Evolutionary conservation across 2,113 vertebrate species (phyloP).

Genomic region (Lathamus discolor): DNA sequence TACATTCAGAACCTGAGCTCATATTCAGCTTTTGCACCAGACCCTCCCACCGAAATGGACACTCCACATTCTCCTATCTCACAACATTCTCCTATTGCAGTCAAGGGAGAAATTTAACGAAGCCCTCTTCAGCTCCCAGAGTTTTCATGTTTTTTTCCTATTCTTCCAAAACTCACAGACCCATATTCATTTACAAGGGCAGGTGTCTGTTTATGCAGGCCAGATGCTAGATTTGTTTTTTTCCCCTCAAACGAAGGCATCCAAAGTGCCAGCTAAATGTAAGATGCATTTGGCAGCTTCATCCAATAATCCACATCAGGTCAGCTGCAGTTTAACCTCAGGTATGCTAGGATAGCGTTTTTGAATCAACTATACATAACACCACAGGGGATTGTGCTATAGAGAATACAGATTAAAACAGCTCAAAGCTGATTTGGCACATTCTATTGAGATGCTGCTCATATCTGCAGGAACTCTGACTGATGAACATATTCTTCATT

Average conservation of each 20-base stretch:
- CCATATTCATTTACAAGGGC: background rate
- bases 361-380: background rate
- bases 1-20: background rate
- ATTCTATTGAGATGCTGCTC: background rate
- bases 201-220: background rate
- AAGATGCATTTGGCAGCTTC: background rate
- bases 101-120: background rate
- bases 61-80: background rate
- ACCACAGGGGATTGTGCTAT: background rate
- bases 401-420: background rate
- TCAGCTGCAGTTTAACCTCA: background rate
- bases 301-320: background rate
- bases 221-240: conserved; percentile 2
- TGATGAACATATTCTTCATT: background rate
- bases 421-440: background rate
- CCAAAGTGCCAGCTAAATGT: background rate
- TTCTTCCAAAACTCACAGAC: background rate
- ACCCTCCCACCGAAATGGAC: background rate
- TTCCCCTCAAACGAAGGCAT: background rate
- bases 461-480: background rate
- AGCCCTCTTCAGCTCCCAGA: background rate
- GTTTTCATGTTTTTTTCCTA: background rate
- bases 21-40: background rate
- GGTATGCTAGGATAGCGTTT: background rate
- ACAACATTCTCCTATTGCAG: background rate